Evolutionary conservation across 2,797 vertebrate species (phyloP).

Genomic region (Erithacus rubecula): DNA sequence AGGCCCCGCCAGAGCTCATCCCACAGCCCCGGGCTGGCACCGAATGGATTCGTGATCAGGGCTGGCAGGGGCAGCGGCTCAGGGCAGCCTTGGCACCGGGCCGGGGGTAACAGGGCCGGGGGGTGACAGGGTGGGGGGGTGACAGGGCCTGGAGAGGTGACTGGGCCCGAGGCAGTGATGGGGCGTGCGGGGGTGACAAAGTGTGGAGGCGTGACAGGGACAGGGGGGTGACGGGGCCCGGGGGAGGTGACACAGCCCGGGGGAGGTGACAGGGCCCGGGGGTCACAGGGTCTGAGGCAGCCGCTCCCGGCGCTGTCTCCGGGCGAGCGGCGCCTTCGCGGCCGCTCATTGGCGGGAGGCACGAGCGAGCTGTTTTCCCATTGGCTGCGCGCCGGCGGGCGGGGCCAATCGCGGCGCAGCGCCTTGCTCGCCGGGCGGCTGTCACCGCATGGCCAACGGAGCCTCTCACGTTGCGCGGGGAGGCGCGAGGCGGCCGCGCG

Average conservation of each 20-base stretch:
- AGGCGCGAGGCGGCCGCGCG: rapidly evolving
- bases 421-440: neutral
- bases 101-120: neutral
- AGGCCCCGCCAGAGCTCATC: neutral
- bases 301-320: neutral
- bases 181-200: too few relatives aligned
- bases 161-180: too few relatives aligned
- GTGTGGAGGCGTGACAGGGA: too few relatives aligned
- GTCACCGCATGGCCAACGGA: neutral
- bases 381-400: neutral
- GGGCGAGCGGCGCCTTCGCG: neutral
- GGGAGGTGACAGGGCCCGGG: neutral
- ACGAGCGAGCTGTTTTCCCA: neutral
- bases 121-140: too few relatives aligned
- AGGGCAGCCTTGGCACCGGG: neutral
- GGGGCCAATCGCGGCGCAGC: neutral
- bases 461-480: neutral
- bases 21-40: neutral
- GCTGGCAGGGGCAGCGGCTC: neutral
- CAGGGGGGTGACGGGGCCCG: too few relatives aligned
- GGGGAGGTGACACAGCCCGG: too few relatives aligned
- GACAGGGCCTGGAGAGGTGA: too few relatives aligned
- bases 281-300: too few relatives aligned
- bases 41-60: neutral
- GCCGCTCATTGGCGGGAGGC: neutral